Evolutionary conservation across 2,113 vertebrate species (phyloP), one percentile per base, ranked within the genome.

Genomic region (Symphodus melops): DNA sequence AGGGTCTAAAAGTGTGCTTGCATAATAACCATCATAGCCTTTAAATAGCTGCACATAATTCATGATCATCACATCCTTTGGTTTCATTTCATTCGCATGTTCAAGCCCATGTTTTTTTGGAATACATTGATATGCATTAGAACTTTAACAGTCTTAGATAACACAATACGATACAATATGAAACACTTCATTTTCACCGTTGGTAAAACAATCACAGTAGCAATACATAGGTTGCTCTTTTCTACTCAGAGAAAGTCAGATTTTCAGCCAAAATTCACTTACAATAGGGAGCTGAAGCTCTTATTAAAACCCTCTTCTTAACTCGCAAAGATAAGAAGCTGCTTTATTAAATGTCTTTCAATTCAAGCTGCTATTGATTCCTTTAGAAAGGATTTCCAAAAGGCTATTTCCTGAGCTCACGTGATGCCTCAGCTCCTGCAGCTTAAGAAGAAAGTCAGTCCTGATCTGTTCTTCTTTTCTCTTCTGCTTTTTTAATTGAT

Each of bases 271-370:
- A 85, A 86, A 81, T 85, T 83, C 73, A 68, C 72, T 79, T 56
- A 79, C 70, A 85, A 83, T 78, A 67, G 66, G 55, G 39, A 79
- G 72, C 58, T 0, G 6, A 39, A 21, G 48, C 16, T 72, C 70
- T 75, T 83, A 87, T 83, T 83, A 88, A 82, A 75, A 41, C 68
- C 75, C 73, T 69, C 75, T 49, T 87, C 64, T 83, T 83, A 83
- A 83, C 77, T 72, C 69, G 57, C 28, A 33, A 55, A 71, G 84
- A 88, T 88, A 86, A 89, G 72, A 79, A 68, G 67, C 75, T 37
- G 46, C 80, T 84, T 88, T 86, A 85, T 87, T 86, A 84, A 88
- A 91, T 84, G 76, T 81, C 73, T 76, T 73, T 83, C 53, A 81
- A 70, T 88, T 84, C 70, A 82, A 84, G 65, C 73, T 66, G 57